Percentiles rank a stretch among this genome's conserved stretches.
These are phyloP conservation scores for Coregonus sp. DNA, from an alignment of 2,797 vertebrate genomes.

Conservation along the genomic window DNA sequence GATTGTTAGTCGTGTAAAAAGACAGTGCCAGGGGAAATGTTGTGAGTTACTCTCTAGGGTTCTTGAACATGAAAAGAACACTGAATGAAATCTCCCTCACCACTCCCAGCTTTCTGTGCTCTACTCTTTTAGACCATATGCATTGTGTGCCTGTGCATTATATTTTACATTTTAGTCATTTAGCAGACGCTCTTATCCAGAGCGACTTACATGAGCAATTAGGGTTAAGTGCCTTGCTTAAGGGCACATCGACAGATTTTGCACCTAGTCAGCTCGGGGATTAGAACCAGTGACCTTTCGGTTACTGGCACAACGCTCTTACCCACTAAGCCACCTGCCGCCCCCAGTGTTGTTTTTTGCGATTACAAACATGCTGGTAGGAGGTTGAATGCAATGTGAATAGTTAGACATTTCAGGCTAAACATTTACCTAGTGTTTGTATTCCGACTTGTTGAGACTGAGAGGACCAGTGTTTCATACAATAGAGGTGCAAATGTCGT, in stretches of 20 bases:
- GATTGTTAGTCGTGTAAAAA: slow-evolving; percentile 10
- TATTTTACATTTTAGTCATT: too few species aligned
- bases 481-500: background rate
- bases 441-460: background rate
- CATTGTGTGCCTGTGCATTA: background rate
- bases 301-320: too few species aligned
- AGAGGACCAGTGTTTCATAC: background rate
- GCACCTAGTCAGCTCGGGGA: too few species aligned
- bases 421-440: slow-evolving; percentile 2
- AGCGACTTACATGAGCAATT: too few species aligned
- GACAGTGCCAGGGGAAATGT: background rate
- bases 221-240: too few species aligned
- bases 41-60: background rate
- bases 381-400: slow-evolving; percentile 19
- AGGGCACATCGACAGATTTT: too few species aligned
- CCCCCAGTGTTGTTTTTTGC: background rate
- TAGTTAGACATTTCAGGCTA: background rate
- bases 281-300: too few species aligned
- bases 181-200: too few species aligned
- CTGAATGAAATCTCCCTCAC: background rate
- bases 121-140: background rate
- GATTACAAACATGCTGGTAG: background rate
- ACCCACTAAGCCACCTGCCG: too few species aligned
- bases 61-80: background rate
- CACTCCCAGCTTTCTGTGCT: background rate